phyloP scores from a whole-genome alignment of 2,888 invertebrate species.

The Eugnorisma glareosa region DNA sequence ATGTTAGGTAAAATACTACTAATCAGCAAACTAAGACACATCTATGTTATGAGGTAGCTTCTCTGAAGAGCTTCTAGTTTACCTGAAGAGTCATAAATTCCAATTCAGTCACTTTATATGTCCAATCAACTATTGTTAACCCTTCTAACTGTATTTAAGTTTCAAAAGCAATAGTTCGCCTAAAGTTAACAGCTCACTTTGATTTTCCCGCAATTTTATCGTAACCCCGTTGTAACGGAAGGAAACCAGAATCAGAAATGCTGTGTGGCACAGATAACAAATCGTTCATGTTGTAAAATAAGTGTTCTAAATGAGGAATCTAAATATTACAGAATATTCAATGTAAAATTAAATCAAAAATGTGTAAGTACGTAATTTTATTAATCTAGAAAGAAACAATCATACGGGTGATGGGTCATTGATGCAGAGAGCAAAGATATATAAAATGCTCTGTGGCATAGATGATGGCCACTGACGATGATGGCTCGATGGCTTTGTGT shows the following conservation, averaged over 20 bases:
- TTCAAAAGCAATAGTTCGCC: not conserved
- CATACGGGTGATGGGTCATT: not conserved
- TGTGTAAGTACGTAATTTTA: no score
- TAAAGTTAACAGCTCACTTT: not conserved
- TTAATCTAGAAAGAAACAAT: not conserved
- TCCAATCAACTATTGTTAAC: not conserved
- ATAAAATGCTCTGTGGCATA: no score
- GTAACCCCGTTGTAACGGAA: slow-evolving; percentile 13
- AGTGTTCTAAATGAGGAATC: no score
- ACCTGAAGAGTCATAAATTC: not conserved
- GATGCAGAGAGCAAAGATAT: not conserved
- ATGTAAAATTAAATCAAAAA: not conserved
- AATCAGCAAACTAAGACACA: not conserved
- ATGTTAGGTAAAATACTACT: not conserved
- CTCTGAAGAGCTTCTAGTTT: no score
- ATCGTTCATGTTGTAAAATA: not conserved
- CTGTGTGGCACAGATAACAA: slow-evolving; percentile 18
- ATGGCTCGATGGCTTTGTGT: not conserved
- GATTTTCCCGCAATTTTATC: slow-evolving; percentile 42
- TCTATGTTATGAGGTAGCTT: not conserved
- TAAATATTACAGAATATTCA: not conserved
- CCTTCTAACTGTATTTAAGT: not conserved
- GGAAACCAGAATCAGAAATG: slow-evolving; percentile 2
- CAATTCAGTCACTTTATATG: not conserved
- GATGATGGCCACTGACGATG: no score